Conservation (phyloP, 2,113 vertebrate species). For the Agapornis roseicollis region DNA sequence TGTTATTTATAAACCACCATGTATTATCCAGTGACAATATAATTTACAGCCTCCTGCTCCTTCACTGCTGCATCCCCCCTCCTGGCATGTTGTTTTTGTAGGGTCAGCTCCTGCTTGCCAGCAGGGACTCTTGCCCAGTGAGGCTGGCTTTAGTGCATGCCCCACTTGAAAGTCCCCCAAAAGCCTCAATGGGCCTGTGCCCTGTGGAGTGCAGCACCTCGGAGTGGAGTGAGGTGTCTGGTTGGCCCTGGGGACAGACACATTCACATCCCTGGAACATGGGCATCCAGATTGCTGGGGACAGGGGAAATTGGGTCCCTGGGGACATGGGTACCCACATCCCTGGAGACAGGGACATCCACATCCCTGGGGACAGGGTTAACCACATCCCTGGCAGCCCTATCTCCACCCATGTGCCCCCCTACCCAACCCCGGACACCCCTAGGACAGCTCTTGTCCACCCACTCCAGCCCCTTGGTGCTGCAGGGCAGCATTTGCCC, state of each 20-base stretch:
- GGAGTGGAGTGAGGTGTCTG: accelerated
- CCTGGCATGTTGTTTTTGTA: not conserved
- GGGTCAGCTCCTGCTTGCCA: accelerated
- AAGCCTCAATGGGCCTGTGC: accelerated
- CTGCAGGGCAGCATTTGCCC: not conserved
- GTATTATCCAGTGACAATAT: accelerated
- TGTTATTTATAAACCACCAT: not conserved
- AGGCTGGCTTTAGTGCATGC: not conserved
- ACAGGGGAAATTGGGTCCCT: not conserved
- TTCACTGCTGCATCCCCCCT: accelerated
- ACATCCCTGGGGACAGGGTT: not conserved
- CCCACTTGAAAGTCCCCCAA: not conserved
- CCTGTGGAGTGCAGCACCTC: not conserved
- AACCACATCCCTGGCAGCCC: not conserved
- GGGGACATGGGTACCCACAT: not conserved
- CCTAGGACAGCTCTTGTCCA: not conserved
- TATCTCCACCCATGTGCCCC: accelerated
- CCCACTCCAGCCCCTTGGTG: accelerated
- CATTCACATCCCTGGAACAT: not conserved
- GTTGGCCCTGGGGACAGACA: not conserved
- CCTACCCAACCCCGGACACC: not conserved
- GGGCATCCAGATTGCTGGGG: too few species aligned
- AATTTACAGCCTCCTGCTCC: accelerated
- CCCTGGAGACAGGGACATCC: not conserved
- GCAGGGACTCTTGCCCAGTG: not conserved